A percentile compares a stretch with the other conserved stretches of the same genome.
These are phyloP conservation scores for Huso huso DNA, from an alignment of 2,797 vertebrate genomes.

Conservation along the genomic window DNA sequence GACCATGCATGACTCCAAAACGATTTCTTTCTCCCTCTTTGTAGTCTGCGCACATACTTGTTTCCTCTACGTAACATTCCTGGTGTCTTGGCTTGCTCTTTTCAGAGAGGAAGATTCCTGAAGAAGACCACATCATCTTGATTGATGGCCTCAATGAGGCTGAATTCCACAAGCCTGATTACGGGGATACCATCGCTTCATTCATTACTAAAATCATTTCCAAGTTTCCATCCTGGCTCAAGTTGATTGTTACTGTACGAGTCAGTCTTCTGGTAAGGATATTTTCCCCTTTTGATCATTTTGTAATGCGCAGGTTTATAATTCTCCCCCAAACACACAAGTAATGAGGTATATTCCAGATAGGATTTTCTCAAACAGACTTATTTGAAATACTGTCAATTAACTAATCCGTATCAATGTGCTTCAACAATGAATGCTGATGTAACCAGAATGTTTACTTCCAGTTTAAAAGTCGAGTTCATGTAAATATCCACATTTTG, in stretches of 20 bases:
- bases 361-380: too few species aligned
- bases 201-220: slow-evolving; percentile 86
- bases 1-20: background rate
- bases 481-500: too few species aligned
- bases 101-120: slow-evolving; percentile 85
- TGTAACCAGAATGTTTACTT: too few species aligned
- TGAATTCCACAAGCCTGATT: slow-evolving; percentile 97
- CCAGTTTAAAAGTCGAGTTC: too few species aligned
- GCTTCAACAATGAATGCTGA: too few species aligned
- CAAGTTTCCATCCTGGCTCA: slow-evolving; percentile 89
- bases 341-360: too few species aligned
- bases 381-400: too few species aligned
- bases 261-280: slow-evolving; percentile 81
- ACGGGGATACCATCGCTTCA: slow-evolving; percentile 91
- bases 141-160: slow-evolving; percentile 95
- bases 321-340: too few species aligned
- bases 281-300: too few species aligned
- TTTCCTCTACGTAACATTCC: background rate
- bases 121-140: slow-evolving; percentile 90
- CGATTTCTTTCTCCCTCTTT: slow-evolving; percentile 5
- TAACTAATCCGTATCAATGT: too few species aligned
- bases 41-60: background rate
- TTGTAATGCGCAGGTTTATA: too few species aligned
- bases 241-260: slow-evolving; percentile 87
- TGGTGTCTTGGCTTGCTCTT: slow-evolving; percentile 3